These are phyloP conservation scores for Ormia ochracea DNA, from an alignment of 2,888 invertebrate genomes.

Conservation along the genomic window DNA sequence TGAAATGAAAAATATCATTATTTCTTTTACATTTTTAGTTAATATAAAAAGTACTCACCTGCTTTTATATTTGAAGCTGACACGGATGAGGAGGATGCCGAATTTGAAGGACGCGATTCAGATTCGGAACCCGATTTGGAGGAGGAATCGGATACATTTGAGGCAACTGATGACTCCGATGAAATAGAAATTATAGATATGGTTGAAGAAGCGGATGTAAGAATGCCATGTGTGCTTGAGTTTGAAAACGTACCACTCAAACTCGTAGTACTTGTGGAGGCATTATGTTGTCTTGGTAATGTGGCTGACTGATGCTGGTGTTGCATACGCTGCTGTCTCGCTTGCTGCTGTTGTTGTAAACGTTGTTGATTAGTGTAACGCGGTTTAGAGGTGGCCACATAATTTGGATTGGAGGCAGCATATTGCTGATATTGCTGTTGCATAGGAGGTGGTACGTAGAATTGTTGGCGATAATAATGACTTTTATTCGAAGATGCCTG, in stretches of 20 bases:
- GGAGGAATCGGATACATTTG: constrained; percentile 61
- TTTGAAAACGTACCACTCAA: constrained; percentile 36
- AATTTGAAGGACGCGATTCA: constrained; percentile 61
- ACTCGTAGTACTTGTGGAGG: constrained; percentile 61
- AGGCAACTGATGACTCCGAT: constrained; percentile 72
- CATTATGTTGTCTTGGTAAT: constrained; percentile 57
- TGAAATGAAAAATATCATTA: neutral
- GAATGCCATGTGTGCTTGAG: constrained; percentile 56
- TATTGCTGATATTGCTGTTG: constrained; percentile 68
- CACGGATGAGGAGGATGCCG: constrained; percentile 61
- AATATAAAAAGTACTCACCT: constrained; percentile 56
- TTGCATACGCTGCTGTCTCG: constrained; percentile 63
- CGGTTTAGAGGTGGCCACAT: constrained; percentile 49
- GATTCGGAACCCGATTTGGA: constrained; percentile 59
- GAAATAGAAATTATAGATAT: constrained; percentile 74
- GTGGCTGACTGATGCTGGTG: constrained; percentile 56
- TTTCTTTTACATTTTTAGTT: too few relatives aligned
- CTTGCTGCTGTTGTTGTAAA: constrained; percentile 65
- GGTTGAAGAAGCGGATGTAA: constrained; percentile 71
- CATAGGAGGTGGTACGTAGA: constrained; percentile 74
- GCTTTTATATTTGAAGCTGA: constrained; percentile 63
- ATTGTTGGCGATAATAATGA: constrained; percentile 72
- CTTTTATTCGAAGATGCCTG: constrained; percentile 62
- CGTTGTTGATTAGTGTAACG: constrained; percentile 58
- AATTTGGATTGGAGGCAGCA: constrained; percentile 59